Conservation (phyloP, 2,888 invertebrate species). For the Ganaspis brasiliensis region DNA sequence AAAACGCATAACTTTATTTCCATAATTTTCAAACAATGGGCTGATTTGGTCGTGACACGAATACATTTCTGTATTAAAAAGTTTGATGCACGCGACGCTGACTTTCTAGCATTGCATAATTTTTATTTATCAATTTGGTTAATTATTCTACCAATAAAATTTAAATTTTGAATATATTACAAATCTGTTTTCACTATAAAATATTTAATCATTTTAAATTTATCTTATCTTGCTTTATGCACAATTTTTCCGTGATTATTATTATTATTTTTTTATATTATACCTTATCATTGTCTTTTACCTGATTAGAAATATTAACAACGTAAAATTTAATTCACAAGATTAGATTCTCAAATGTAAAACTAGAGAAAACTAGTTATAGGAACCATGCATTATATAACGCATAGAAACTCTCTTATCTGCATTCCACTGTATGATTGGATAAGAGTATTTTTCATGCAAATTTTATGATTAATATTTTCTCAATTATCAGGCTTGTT, state of each 20-base stretch:
- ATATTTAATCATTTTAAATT: background rate
- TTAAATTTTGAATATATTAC: background rate
- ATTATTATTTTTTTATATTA: background rate
- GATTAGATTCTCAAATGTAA: background rate
- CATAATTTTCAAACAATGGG: slow-evolving; percentile 3
- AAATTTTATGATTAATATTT: background rate
- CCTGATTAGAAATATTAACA: background rate
- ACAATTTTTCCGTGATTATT: too few species aligned
- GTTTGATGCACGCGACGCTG: slow-evolving; percentile 13
- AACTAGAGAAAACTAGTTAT: background rate
- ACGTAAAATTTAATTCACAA: background rate
- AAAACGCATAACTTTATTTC: background rate
- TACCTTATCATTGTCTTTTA: background rate
- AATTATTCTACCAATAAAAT: background rate
- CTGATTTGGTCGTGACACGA: slow-evolving; percentile 34
- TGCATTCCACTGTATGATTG: slow-evolving; percentile 7
- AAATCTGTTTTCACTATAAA: background rate
- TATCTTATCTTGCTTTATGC: background rate
- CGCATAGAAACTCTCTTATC: slow-evolving; percentile 22
- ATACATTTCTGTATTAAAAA: slow-evolving; percentile 28
- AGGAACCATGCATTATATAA: slow-evolving; percentile 24
- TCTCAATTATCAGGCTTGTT: too few species aligned
- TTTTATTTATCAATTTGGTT: background rate
- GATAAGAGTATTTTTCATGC: background rate
- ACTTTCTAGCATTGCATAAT: background rate